Conservation (phyloP, 2,113 vertebrate genomes). For the Triplophysa rosa region DNA sequence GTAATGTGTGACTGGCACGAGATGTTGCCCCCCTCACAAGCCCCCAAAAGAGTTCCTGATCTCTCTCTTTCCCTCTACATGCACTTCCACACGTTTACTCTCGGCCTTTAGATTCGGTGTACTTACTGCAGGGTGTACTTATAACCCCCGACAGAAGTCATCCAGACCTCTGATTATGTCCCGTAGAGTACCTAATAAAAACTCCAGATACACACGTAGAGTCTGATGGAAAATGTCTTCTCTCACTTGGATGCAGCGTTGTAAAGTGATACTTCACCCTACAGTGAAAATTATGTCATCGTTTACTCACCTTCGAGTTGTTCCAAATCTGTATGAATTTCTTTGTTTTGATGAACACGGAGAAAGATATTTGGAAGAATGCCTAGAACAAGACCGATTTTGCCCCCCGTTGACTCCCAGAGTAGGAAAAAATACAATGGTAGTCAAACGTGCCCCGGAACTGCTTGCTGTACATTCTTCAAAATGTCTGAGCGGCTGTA, state of each 20-base stretch:
- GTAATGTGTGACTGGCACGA: conserved; percentile 65
- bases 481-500: too few relatives aligned
- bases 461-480: too few relatives aligned
- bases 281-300: too few relatives aligned
- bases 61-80: conserved; percentile 1
- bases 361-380: too few relatives aligned
- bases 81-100: not conserved
- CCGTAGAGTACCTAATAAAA: not conserved
- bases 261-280: too few relatives aligned
- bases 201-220: not conserved
- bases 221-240: not conserved
- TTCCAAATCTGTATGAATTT: too few relatives aligned
- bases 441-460: too few relatives aligned
- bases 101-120: not conserved
- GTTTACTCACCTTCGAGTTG: too few relatives aligned
- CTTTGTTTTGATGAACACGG: too few relatives aligned
- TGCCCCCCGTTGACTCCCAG: too few relatives aligned
- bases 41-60: conserved; percentile 13
- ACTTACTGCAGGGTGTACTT: not conserved
- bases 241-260: not conserved
- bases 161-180: not conserved
- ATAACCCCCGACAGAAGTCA: not conserved
- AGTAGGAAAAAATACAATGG: too few relatives aligned
- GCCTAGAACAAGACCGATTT: too few relatives aligned
- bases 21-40: conserved; percentile 28